Percentiles rank a stretch among this genome's conserved stretches.
phyloP scores from a whole-genome alignment of 1,140 invertebrate genomes.

The Thaumetopoea pityocampa region DNA sequence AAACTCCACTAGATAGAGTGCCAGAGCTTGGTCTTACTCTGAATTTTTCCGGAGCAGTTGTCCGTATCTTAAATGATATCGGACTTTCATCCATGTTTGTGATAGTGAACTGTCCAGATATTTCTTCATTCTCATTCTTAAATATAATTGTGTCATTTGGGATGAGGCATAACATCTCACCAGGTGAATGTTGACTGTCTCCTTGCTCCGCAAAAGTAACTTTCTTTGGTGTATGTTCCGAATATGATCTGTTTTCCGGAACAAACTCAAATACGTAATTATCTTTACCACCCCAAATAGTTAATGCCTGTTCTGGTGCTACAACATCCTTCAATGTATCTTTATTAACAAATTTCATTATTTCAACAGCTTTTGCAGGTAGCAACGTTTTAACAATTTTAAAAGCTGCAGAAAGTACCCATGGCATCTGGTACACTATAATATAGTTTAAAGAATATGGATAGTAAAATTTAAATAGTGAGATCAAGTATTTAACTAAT shows the following conservation, averaged over 20 bases:
- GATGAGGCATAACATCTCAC: slow-evolving; percentile 71
- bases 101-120: slow-evolving; percentile 79
- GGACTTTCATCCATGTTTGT: slow-evolving; percentile 81
- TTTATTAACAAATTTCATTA: slow-evolving; percentile 93
- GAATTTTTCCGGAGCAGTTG: slow-evolving; percentile 91
- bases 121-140: slow-evolving; percentile 79
- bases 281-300: slow-evolving; percentile 91
- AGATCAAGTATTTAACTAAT: slow-evolving; percentile 89
- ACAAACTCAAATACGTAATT: slow-evolving; percentile 84
- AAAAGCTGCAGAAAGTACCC: slow-evolving; percentile 95
- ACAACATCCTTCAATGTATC: slow-evolving; percentile 87
- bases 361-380: slow-evolving; percentile 91
- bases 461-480: slow-evolving; percentile 92
- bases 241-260: slow-evolving; percentile 73
- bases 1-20: slow-evolving; percentile 78
- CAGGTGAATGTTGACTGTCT: slow-evolving; percentile 47
- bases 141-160: slow-evolving; percentile 81
- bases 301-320: slow-evolving; percentile 82
- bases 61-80: slow-evolving; percentile 86
- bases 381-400: slow-evolving; percentile 94
- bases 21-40: slow-evolving; percentile 91
- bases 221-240: slow-evolving; percentile 68
- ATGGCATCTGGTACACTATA: slow-evolving; percentile 95
- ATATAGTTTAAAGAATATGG: slow-evolving; percentile 94
- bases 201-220: slow-evolving; percentile 73